Evolutionary conservation across 1,140 invertebrate genomes (phyloP).

Genomic region (Tribolium madens): DNA sequence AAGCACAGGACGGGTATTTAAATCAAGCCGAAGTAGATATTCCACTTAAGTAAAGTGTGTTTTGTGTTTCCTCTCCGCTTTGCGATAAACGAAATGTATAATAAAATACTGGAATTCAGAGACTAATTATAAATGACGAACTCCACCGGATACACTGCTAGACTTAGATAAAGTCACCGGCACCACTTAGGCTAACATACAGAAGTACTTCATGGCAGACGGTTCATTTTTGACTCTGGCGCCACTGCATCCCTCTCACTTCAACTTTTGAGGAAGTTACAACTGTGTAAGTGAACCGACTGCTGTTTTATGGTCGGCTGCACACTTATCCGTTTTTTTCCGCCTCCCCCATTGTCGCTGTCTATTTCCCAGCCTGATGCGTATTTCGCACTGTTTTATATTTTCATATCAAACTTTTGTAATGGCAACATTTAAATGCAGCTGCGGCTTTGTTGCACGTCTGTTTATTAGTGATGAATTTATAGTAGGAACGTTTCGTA

Average conservation of each 20-base stretch:
- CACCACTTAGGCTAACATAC: constrained; percentile 42
- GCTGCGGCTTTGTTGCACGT: neutral
- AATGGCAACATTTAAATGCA: constrained; percentile 7
- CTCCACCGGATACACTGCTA: constrained; percentile 46
- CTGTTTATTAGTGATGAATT: constrained; percentile 29
- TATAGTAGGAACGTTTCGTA: constrained; percentile 16
- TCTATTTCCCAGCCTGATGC: neutral
- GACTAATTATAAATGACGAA: constrained; percentile 38
- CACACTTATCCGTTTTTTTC: constrained; percentile 27
- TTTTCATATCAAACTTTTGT: neutral
- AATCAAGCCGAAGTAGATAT: constrained; percentile 30
- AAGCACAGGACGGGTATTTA: constrained; percentile 23
- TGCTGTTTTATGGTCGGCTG: constrained; percentile 29
- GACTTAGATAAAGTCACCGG: constrained; percentile 47
- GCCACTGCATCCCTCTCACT: constrained; percentile 44
- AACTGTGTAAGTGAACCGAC: constrained; percentile 24
- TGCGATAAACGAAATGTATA: constrained; percentile 29
- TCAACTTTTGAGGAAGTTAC: constrained; percentile 8
- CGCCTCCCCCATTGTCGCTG: constrained; percentile 3
- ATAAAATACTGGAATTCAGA: constrained; percentile 25
- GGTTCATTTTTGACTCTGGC: constrained; percentile 43
- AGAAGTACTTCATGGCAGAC: constrained; percentile 47
- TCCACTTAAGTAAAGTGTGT: constrained; percentile 35
- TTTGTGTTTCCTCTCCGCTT: constrained; percentile 23
- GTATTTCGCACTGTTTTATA: constrained; percentile 1